Percentiles rank a stretch among this genome's conserved stretches.
Conservation (phyloP, 2,888 invertebrate genomes). For the Heliconius aoede region DNA sequence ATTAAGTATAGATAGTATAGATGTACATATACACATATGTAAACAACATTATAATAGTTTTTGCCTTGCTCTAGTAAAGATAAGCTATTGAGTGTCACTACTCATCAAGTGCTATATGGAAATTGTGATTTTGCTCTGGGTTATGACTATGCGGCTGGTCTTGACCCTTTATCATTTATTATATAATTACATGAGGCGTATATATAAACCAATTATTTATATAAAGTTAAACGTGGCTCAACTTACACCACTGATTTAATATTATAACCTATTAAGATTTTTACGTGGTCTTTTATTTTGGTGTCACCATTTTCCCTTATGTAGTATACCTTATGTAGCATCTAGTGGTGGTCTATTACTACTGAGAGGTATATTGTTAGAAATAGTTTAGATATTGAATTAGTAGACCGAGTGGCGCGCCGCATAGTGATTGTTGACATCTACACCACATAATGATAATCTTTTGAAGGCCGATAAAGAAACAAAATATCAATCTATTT, state of each 20-base stretch:
- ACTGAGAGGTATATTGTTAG: too few relatives aligned
- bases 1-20: too few relatives aligned
- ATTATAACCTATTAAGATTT: background rate
- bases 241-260: background rate
- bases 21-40: background rate
- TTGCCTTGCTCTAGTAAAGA: conserved; percentile 13
- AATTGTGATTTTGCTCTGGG: conserved; percentile 13
- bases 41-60: conserved; percentile 1
- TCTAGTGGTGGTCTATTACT: too few relatives aligned
- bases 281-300: too few relatives aligned
- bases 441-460: too few relatives aligned
- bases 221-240: conserved; percentile 2
- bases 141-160: background rate
- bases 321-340: too few relatives aligned
- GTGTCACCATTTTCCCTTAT: too few relatives aligned
- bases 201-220: background rate
- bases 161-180: conserved; percentile 9
- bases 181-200: background rate
- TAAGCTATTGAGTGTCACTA: conserved; percentile 8
- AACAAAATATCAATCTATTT: too few relatives aligned
- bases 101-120: background rate
- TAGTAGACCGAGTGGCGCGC: too few relatives aligned
- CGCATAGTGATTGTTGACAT: too few relatives aligned
- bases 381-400: too few relatives aligned
- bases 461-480: too few relatives aligned